Evolutionary conservation across 2,797 vertebrate genomes (phyloP).

Genomic region (Arctocebus calabarensis): DNA sequence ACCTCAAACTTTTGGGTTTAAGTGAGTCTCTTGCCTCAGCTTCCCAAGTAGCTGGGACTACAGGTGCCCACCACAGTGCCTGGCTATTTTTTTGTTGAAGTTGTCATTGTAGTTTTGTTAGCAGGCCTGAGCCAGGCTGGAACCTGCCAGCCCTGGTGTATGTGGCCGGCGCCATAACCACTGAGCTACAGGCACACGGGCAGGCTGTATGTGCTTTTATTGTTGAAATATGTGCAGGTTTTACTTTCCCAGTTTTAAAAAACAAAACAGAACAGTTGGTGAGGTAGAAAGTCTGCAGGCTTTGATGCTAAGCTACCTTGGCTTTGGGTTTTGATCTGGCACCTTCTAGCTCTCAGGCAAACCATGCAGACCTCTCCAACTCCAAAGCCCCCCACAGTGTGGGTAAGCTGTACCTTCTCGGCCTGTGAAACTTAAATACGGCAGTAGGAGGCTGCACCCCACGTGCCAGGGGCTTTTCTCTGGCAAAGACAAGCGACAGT

Average conservation of each 20-base stretch:
- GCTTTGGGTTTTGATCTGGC: neutral
- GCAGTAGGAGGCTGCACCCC: accelerated
- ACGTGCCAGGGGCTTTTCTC: accelerated
- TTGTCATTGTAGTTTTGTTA: no score
- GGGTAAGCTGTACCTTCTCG: neutral
- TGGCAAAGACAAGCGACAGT: accelerated
- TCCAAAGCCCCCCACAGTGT: accelerated
- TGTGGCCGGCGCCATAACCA: no score
- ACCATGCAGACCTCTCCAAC: accelerated
- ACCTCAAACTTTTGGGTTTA: no score
- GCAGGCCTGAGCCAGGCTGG: no score
- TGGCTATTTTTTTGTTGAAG: no score
- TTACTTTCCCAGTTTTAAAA: neutral
- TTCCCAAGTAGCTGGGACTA: no score
- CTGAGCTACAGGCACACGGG: no score
- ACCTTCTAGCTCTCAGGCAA: neutral
- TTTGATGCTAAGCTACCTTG: neutral
- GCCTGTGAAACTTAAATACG: neutral
- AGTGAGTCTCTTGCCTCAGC: no score
- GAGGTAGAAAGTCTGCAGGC: neutral
- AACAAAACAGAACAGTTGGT: neutral
- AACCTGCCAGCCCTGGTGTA: no score
- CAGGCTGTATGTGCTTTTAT: neutral
- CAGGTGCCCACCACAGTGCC: no score
- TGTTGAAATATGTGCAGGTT: neutral